Conservation (phyloP, 2,888 invertebrate species). For the Geophilus truncorum region DNA sequence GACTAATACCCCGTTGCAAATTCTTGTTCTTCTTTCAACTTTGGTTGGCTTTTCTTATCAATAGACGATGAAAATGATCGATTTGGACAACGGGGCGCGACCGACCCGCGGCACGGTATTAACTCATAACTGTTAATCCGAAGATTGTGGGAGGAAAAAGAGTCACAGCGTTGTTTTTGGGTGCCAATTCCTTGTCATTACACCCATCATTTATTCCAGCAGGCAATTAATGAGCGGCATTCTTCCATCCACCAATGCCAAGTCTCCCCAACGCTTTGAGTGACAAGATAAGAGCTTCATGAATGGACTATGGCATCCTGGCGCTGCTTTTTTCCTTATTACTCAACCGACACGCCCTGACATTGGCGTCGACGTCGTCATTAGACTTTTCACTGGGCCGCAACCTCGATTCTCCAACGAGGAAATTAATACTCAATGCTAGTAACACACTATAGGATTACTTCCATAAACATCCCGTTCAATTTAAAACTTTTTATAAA, state of each 20-base stretch:
- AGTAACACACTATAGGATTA: no score
- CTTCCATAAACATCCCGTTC: no score
- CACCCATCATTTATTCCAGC: slow-evolving; percentile 5
- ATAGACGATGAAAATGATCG: no score
- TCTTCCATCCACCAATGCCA: background rate
- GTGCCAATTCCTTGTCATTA: slow-evolving; percentile 16
- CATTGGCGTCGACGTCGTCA: slow-evolving; percentile 10
- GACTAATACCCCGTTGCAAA: no score
- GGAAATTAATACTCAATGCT: background rate
- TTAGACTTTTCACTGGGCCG: background rate
- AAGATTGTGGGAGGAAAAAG: background rate
- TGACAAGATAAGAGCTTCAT: slow-evolving; percentile 17
- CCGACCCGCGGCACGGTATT: no score
- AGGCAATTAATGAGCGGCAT: background rate
- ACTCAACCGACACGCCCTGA: slow-evolving; percentile 3
- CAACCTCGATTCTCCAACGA: background rate
- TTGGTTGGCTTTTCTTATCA: no score
- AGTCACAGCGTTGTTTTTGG: background rate
- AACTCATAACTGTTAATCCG: background rate
- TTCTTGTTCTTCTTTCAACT: no score
- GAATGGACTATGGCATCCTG: background rate
- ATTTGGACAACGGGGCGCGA: no score
- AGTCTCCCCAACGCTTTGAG: background rate
- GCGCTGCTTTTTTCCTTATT: slow-evolving; percentile 1
- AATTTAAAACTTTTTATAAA: no score